A percentile compares a stretch with the other conserved stretches of the same genome.
Evolutionary conservation across 2,888 invertebrate genomes (phyloP).

Genomic region (Embidobia sp.): DNA sequence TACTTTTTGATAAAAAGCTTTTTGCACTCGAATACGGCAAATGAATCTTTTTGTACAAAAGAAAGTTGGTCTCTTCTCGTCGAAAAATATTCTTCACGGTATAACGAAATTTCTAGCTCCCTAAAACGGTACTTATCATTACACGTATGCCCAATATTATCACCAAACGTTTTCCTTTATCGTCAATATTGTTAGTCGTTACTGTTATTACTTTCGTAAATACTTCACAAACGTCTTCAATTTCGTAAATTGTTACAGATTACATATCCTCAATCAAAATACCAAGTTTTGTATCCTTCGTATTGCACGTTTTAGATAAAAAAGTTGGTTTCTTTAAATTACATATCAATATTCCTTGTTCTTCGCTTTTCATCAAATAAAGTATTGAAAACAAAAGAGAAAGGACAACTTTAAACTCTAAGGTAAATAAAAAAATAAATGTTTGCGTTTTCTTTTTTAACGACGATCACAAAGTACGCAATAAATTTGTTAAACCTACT

Average conservation of each 20-base stretch:
- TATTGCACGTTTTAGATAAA: constrained; percentile 38
- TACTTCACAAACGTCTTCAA: constrained; percentile 20
- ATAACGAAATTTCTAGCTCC: constrained; percentile 34
- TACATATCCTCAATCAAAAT: constrained; percentile 16
- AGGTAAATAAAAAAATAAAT: too few species aligned
- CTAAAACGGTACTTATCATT: constrained; percentile 45
- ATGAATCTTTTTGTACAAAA: constrained; percentile 62
- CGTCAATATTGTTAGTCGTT: constrained; percentile 3
- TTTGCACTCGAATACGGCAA: constrained; percentile 42
- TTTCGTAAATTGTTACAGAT: constrained; percentile 4
- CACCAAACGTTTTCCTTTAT: constrained; percentile 28
- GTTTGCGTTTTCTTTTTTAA: too few species aligned
- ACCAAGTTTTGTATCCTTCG: not conserved
- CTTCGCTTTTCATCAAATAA: not conserved
- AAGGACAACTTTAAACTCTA: too few species aligned
- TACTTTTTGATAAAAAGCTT: constrained; percentile 52
- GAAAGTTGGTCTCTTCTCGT: constrained; percentile 7
- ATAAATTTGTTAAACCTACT: too few species aligned
- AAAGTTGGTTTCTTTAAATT: too few species aligned
- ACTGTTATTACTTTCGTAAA: constrained; percentile 9
- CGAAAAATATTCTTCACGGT: constrained; percentile 44
- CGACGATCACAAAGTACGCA: too few species aligned
- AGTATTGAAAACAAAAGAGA: too few species aligned
- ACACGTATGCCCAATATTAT: constrained; percentile 60
- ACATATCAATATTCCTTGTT: not conserved